Percentiles rank a stretch among this genome's conserved stretches.
Evolutionary conservation across 1,140 invertebrate genomes (phyloP).

Genomic region (Argopecten irradians): DNA sequence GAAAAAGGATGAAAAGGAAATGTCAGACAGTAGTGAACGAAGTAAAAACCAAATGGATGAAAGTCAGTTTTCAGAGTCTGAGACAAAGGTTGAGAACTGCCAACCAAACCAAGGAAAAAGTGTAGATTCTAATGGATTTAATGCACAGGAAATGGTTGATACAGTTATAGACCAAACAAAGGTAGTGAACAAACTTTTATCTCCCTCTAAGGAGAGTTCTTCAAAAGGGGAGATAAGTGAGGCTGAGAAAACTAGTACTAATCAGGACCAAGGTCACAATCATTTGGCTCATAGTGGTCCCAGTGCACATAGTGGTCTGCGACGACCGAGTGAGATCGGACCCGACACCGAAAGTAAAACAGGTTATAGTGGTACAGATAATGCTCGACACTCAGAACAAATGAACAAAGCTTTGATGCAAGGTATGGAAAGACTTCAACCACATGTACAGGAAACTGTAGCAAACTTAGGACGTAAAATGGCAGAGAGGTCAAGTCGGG

Average conservation of each 20-base stretch:
- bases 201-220: neutral
- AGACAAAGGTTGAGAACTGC: neutral
- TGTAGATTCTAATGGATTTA: neutral
- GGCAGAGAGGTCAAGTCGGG: neutral
- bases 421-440: neutral
- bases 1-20: constrained; percentile 44
- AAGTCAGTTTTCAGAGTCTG: neutral
- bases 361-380: neutral
- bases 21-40: neutral
- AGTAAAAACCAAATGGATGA: neutral
- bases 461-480: neutral
- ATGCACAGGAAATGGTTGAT: neutral
- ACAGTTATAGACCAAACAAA: neutral
- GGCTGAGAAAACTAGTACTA: neutral
- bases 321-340: neutral
- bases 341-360: neutral
- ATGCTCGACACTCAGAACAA: neutral
- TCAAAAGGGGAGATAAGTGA: neutral
- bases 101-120: neutral
- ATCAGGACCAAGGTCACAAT: neutral
- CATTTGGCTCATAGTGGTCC: neutral
- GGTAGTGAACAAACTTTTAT: neutral
- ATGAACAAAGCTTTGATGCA: neutral
- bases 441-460: neutral
- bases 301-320: too few species aligned